A percentile compares a stretch with the other conserved stretches of the same genome.
These are phyloP conservation scores for Lagopus leucura DNA, from an alignment of 2,113 vertebrate genomes.

Conservation along the genomic window DNA sequence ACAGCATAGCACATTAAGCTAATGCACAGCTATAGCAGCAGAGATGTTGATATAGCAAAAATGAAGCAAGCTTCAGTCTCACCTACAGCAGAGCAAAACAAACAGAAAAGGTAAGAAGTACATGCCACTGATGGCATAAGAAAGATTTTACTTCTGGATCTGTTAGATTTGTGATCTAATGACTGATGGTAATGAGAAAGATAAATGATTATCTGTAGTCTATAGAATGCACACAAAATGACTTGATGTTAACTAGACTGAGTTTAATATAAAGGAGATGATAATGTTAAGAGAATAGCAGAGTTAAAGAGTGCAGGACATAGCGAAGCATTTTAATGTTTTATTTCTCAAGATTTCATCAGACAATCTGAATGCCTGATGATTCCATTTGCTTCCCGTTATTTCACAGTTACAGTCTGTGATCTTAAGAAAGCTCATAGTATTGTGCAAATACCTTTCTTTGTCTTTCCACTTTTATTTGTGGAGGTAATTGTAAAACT, in stretches of 20 bases:
- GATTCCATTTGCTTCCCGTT: not conserved
- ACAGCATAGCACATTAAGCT: slow-evolving; percentile 81
- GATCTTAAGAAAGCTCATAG: slow-evolving; percentile 16
- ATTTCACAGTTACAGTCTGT: not conserved
- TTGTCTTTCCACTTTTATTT: not conserved
- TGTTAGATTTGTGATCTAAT: not conserved
- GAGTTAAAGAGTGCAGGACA: slow-evolving; percentile 50
- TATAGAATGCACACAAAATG: slow-evolving; percentile 24
- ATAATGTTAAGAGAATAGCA: slow-evolving; percentile 21
- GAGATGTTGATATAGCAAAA: slow-evolving; percentile 68
- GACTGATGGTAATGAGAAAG: slow-evolving; percentile 34
- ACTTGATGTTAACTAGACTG: not conserved
- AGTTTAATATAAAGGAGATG: slow-evolving; percentile 38
- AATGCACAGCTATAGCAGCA: slow-evolving; percentile 75
- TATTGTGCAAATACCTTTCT: not conserved
- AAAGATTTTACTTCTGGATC: not conserved
- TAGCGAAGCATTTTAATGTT: not conserved
- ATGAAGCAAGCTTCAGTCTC: slow-evolving; percentile 61
- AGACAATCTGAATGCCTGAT: not conserved
- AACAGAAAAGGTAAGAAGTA: slow-evolving; percentile 52
- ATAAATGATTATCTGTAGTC: slow-evolving; percentile 46
- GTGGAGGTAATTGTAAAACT: not conserved
- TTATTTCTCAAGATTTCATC: not conserved
- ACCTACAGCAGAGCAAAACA: slow-evolving; percentile 71
- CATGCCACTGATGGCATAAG: not conserved